Conservation (phyloP, 1,140 invertebrate species). For the Leptinotarsa texana region DNA sequence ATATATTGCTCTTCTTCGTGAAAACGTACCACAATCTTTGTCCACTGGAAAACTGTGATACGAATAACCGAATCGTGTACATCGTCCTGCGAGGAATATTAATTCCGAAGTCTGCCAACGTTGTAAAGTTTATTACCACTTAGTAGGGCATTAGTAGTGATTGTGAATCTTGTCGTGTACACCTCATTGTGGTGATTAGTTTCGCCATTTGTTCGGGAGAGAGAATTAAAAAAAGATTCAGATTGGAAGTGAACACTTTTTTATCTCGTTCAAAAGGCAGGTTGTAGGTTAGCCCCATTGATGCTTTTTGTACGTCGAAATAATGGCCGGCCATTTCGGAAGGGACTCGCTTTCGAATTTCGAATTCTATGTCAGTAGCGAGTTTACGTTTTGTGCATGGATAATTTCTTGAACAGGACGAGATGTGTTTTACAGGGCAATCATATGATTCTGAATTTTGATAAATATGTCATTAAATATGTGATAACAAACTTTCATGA, state of each 20-base stretch:
- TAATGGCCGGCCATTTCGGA: conserved; percentile 10
- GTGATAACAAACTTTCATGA: too few species aligned
- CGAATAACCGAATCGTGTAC: not conserved
- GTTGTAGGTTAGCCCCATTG: conserved; percentile 21
- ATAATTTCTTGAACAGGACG: conserved; percentile 15
- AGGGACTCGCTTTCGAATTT: conserved; percentile 11
- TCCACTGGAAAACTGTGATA: too few species aligned
- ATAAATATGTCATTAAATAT: too few species aligned
- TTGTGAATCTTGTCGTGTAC: conserved; percentile 45
- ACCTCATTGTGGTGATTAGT: conserved; percentile 25
- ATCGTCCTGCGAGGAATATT: conserved; percentile 48
- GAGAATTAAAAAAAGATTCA: conserved; percentile 38
- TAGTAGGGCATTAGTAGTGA: conserved; percentile 53
- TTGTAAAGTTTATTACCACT: conserved; percentile 54
- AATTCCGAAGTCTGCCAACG: conserved; percentile 42
- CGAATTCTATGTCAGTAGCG: conserved; percentile 4
- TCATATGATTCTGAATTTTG: too few species aligned
- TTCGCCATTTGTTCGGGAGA: conserved; percentile 16
- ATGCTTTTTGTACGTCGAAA: conserved; percentile 19
- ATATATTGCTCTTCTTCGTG: too few species aligned
- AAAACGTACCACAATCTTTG: too few species aligned
- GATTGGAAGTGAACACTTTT: conserved; percentile 40
- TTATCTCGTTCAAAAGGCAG: conserved; percentile 36
- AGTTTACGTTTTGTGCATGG: conserved; percentile 16
- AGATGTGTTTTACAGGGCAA: not conserved